These are phyloP conservation scores for Acrocephalus kingi DNA, from an alignment of 2,113 vertebrate genomes.

Conservation along the genomic window DNA sequence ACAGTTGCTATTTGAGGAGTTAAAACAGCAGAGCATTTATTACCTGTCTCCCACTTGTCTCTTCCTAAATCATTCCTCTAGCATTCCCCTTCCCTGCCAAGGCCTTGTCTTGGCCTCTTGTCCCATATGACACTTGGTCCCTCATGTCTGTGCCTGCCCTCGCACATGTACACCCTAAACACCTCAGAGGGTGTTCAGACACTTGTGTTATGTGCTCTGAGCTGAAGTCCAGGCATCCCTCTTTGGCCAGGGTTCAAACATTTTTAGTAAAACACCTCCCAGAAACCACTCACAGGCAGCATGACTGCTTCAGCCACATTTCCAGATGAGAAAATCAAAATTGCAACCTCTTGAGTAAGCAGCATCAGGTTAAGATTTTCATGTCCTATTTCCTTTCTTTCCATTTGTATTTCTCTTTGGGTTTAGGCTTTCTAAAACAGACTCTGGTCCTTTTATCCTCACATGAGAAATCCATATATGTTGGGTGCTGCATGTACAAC, in stretches of 20 bases:
- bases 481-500: neutral
- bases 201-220: neutral
- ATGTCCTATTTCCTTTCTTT: neutral
- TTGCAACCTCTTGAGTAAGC: neutral
- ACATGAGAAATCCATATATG: neutral
- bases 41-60: neutral
- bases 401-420: neutral
- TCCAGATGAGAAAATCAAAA: neutral
- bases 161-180: accelerated
- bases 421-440: neutral
- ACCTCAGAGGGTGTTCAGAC: neutral
- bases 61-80: neutral
- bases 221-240: neutral
- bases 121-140: neutral
- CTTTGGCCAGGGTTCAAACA: neutral
- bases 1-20: neutral
- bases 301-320: neutral
- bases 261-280: neutral
- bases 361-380: neutral
- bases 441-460: neutral
- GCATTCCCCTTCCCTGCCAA: neutral
- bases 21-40: neutral
- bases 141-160: neutral
- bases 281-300: neutral
- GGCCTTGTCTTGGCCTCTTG: neutral